phyloP scores from a whole-genome alignment of 1,140 invertebrate genomes.

The Leguminivora glycinivorella region DNA sequence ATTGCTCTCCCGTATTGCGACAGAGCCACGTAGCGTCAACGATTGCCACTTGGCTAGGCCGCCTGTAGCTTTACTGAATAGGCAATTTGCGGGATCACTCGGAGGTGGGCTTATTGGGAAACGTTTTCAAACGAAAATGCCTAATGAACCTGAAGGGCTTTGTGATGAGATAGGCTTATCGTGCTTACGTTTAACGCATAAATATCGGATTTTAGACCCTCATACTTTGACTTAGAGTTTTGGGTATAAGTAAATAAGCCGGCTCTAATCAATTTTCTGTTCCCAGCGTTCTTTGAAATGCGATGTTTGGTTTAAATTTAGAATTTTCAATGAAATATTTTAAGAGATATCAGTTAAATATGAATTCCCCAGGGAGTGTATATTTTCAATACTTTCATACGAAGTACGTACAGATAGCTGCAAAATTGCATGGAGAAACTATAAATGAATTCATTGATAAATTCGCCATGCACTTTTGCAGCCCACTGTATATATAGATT shows the following conservation, averaged over 20 bases:
- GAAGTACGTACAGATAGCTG: no score
- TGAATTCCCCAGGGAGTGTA: no score
- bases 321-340: neutral
- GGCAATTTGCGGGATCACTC: slow-evolving; percentile 22
- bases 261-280: slow-evolving; percentile 11
- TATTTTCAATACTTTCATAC: no score
- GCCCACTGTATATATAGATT: no score
- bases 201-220: slow-evolving; percentile 4
- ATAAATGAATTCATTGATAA: no score
- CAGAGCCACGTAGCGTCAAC: no score
- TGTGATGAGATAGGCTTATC: slow-evolving; percentile 29
- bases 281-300: slow-evolving; percentile 1
- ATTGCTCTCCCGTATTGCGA: no score
- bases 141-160: slow-evolving; percentile 27
- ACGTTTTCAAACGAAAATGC: slow-evolving; percentile 27
- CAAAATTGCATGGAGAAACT: no score
- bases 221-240: neutral
- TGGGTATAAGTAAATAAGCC: neutral
- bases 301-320: neutral
- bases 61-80: slow-evolving; percentile 20
- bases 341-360: no score
- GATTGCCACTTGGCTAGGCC: no score
- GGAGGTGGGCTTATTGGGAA: slow-evolving; percentile 21
- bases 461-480: no score
- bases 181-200: neutral